phyloP scores from a whole-genome alignment of 2,888 invertebrate genomes.

The Dasysyrphus albostriatus region DNA sequence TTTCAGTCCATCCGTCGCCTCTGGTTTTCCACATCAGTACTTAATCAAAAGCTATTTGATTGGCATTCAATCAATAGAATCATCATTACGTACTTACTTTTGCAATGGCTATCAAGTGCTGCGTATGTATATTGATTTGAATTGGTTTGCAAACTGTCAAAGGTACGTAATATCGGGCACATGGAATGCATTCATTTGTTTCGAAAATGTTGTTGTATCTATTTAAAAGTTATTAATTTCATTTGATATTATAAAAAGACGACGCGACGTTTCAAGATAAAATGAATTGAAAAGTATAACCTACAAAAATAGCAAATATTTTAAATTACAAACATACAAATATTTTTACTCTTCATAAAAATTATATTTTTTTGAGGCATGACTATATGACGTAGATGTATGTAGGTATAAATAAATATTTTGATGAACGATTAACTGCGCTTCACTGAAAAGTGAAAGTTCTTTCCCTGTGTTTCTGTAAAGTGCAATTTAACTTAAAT shows the following conservation, averaged over 20 bases:
- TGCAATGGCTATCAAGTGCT: slow-evolving; percentile 1
- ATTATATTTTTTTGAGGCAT: no score
- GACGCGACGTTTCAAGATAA: no score
- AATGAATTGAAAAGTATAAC: no score
- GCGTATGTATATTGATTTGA: background rate
- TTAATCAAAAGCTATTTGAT: slow-evolving; percentile 4
- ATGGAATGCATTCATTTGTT: background rate
- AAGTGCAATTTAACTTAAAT: no score
- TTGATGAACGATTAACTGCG: no score
- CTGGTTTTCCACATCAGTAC: slow-evolving; percentile 11
- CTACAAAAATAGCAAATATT: no score
- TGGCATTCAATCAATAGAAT: slow-evolving; percentile 24
- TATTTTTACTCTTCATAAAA: no score
- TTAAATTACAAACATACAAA: no score
- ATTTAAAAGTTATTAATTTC: background rate
- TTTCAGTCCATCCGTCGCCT: background rate
- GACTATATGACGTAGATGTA: no score
- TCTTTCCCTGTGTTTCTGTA: no score
- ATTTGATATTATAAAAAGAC: background rate
- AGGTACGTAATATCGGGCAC: background rate
- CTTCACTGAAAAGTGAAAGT: no score
- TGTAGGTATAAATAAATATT: no score
- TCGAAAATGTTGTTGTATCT: background rate
- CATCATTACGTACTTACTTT: background rate
- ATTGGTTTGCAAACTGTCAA: background rate